Conservation (phyloP, 2,797 vertebrate genomes). For the Amblyopsis hoosieri region DNA sequence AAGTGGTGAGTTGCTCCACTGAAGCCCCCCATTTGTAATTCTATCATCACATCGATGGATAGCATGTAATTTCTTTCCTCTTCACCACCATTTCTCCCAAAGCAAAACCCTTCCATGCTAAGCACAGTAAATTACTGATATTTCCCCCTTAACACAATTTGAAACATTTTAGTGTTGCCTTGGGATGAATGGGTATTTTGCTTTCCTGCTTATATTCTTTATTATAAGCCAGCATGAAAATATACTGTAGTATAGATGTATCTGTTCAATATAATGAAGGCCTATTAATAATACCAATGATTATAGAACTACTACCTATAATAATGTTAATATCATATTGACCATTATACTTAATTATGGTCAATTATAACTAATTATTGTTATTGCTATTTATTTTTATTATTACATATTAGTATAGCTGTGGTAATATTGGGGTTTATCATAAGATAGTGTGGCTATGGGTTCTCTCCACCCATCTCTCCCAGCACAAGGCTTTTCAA, state of each 20-base stretch:
- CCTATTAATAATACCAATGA: too few relatives aligned
- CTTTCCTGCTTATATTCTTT: slow-evolving; percentile 71
- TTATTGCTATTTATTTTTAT: too few relatives aligned
- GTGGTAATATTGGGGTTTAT: not conserved
- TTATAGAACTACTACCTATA: too few relatives aligned
- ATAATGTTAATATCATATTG: too few relatives aligned
- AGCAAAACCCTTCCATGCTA: slow-evolving; percentile 68
- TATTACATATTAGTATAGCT: too few relatives aligned
- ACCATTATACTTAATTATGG: too few relatives aligned
- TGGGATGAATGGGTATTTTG: slow-evolving; percentile 73
- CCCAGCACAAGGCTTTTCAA: slow-evolving; percentile 61
- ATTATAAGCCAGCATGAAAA: slow-evolving; percentile 67
- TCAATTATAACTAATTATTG: too few relatives aligned
- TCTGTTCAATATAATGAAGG: slow-evolving; percentile 30
- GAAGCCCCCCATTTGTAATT: slow-evolving; percentile 77
- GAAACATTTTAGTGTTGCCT: slow-evolving; percentile 75
- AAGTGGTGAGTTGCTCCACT: slow-evolving; percentile 71
- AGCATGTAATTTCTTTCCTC: slow-evolving; percentile 70
- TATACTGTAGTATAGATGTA: slow-evolving; percentile 50
- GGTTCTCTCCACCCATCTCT: slow-evolving; percentile 13
- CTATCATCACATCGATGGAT: slow-evolving; percentile 77
- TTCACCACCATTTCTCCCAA: slow-evolving; percentile 61
- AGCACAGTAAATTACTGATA: slow-evolving; percentile 71
- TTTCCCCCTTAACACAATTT: slow-evolving; percentile 82
- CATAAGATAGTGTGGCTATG: slow-evolving; percentile 48